Evolutionary conservation across 2,888 invertebrate genomes (phyloP).

Genomic region (Drosophila flavopinicola): DNA sequence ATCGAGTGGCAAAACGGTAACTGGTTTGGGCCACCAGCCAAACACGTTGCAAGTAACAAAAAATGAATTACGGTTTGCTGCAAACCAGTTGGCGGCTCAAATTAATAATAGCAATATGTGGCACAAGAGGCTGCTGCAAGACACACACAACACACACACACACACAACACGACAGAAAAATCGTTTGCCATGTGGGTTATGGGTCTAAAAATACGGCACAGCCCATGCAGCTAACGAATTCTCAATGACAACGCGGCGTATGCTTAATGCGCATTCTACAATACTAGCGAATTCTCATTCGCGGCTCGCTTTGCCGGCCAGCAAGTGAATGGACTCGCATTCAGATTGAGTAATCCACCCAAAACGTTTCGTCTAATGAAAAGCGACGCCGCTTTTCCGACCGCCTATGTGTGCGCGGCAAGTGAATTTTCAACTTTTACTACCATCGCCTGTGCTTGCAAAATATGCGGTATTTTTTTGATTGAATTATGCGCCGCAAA

Average conservation of each 20-base stretch:
- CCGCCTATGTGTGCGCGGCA: conserved; percentile 24
- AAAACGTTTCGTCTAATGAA: conserved; percentile 37
- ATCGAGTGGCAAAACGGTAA: conserved; percentile 47
- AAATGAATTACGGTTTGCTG: conserved; percentile 65
- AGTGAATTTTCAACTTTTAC: conserved; percentile 77
- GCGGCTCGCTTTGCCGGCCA: conserved; percentile 4
- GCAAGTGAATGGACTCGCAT: conserved; percentile 40
- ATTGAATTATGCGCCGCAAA: conserved; percentile 68
- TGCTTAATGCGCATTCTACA: conserved; percentile 55
- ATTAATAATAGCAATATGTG: conserved; percentile 73
- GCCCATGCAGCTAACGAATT: conserved; percentile 27
- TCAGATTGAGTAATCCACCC: conserved; percentile 45
- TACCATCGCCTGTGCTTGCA: conserved; percentile 32
- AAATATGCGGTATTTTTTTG: conserved; percentile 55
- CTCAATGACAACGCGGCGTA: conserved; percentile 75
- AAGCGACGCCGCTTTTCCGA: conserved; percentile 40
- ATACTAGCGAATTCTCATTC: conserved; percentile 14
- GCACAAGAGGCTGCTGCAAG: conserved; percentile 57
- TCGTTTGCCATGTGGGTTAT: conserved; percentile 51
- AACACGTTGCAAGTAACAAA: conserved; percentile 64
- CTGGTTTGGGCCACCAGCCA: conserved; percentile 54
- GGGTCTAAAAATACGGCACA: conserved; percentile 60
- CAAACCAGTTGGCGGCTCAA: conserved; percentile 69
- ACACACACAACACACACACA: conserved; percentile 1
- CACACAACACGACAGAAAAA: conserved; percentile 2